Evolutionary conservation across 2,888 invertebrate species (phyloP).

Genomic region (Dysmachus trigonus): DNA sequence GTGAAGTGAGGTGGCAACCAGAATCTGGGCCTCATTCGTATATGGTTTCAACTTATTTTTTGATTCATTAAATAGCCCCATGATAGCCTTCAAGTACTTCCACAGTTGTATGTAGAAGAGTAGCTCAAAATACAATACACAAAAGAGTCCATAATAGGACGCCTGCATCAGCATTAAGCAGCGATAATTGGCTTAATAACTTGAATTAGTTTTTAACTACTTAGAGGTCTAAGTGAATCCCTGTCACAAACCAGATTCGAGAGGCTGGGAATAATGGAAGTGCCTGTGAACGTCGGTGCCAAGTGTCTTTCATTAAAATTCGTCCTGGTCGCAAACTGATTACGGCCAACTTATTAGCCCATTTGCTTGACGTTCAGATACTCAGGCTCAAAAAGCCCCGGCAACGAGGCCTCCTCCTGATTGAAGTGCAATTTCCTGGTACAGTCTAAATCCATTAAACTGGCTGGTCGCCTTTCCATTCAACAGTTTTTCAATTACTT

Average conservation of each 20-base stretch:
- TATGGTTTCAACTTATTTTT: too few species aligned
- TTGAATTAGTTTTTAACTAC: neutral
- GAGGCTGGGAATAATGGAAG: neutral
- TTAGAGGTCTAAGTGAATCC: neutral
- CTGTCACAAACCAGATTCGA: neutral
- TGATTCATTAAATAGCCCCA: too few species aligned
- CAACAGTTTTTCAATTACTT: constrained; percentile 36
- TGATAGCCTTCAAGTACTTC: too few species aligned
- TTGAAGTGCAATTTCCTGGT: constrained; percentile 30
- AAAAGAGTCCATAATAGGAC: neutral
- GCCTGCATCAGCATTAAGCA: neutral
- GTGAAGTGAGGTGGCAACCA: too few species aligned
- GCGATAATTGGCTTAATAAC: neutral
- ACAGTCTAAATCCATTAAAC: constrained; percentile 31
- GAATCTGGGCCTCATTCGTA: too few species aligned
- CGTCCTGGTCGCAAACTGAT: neutral
- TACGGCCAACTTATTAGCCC: neutral
- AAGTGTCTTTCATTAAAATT: neutral
- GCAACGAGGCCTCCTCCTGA: neutral
- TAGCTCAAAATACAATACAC: neutral
- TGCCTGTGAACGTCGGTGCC: neutral
- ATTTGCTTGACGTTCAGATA: neutral
- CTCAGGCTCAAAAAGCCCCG: neutral
- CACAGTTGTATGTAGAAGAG: neutral
- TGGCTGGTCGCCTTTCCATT: constrained; percentile 12